Evolutionary conservation across 2,888 invertebrate species (phyloP).

Genomic region (Philhelius pedissequus): DNA sequence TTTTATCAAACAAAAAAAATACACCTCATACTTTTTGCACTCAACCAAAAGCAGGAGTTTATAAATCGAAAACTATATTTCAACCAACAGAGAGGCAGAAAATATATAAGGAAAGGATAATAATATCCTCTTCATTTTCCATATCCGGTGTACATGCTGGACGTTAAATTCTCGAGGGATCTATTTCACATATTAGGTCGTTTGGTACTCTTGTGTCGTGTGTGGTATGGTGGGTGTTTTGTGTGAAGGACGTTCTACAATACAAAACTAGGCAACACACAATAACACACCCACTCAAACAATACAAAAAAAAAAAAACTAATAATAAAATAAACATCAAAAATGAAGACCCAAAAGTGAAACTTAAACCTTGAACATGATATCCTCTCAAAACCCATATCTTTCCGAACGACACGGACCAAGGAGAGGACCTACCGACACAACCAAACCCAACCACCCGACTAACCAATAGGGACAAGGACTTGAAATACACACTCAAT

Average conservation of each 20-base stretch:
- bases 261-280: neutral
- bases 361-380: conserved; percentile 8
- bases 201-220: neutral
- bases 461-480: neutral
- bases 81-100: neutral
- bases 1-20: neutral
- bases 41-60: neutral
- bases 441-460: no score
- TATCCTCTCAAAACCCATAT: neutral
- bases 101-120: neutral
- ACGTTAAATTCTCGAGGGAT: neutral
- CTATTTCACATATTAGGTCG: neutral
- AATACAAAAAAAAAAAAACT: neutral
- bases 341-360: neutral
- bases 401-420: neutral
- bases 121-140: conserved; percentile 2
- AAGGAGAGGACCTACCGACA: neutral
- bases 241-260: neutral
- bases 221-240: neutral
- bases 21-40: neutral
- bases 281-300: no score
- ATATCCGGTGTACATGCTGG: neutral
- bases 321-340: neutral
- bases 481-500: neutral
- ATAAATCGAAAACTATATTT: neutral